Conservation (phyloP, 1,140 invertebrate species). For the Orchesella cincta region DNA sequence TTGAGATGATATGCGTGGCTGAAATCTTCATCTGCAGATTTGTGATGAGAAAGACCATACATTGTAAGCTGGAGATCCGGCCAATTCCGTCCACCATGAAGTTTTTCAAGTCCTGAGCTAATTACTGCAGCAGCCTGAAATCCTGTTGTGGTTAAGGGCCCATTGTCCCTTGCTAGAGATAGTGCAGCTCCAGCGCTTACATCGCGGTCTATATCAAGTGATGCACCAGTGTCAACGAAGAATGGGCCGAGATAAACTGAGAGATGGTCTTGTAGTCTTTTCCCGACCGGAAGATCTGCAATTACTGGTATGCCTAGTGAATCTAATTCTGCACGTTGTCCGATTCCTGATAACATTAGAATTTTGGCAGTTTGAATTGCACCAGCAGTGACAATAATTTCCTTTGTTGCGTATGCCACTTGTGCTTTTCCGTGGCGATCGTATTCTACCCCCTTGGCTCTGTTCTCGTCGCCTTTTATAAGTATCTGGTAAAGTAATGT, state of each 20-base stretch:
- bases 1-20: not conserved
- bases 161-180: not conserved
- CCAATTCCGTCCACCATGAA: conserved; percentile 3
- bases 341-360: conserved; percentile 78
- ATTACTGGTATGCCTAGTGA: conserved; percentile 58
- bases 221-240: not conserved
- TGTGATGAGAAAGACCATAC: conserved; percentile 2
- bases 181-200: not conserved
- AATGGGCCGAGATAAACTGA: conserved; percentile 21
- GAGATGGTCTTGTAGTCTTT: conserved; percentile 60
- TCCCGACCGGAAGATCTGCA: conserved; percentile 61
- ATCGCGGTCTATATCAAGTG: not conserved
- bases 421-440: conserved; percentile 12
- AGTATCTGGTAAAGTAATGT: conserved; percentile 13
- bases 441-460: conserved; percentile 27
- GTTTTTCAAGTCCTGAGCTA: not conserved
- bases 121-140: conserved; percentile 16
- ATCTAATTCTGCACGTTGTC: conserved; percentile 65
- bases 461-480: not conserved
- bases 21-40: not conserved
- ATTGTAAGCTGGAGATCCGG: conserved; percentile 14
- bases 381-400: conserved; percentile 74
- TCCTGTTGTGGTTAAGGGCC: not conserved
- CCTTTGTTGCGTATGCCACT: conserved; percentile 59
- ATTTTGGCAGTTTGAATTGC: conserved; percentile 77